Base-by-base conservation (phyloP, 2,888 invertebrate genomes). In the Gnatocerus cornutus region DNA sequence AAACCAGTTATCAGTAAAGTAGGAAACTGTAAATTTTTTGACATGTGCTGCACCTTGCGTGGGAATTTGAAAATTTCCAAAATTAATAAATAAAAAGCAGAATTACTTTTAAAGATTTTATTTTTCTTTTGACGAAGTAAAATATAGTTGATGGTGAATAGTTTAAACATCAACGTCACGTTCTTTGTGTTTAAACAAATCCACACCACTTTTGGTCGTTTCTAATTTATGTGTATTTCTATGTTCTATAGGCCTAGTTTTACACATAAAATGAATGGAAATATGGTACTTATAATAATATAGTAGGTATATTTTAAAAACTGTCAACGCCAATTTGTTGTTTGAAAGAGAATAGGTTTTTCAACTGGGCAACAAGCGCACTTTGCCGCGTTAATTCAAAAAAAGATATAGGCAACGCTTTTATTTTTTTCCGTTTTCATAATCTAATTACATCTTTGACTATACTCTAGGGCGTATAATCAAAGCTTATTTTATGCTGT, bases 401-500 rank as follows among this genome's bases (percentile, higher is more conserved):
- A n/a, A 21, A 61, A 67, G 59, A 61, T 64, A 52, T 66, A 58
- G 58, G 58, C 66, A 58, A 66, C 58, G 50, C 41, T 58, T 48
- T 53, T 41, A 55, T 45, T 65, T 46, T 66, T 13, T 48, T 58
- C 45, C 16, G 10, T 37, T 65, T 62, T 62, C 50, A 37, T 33
- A 50, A 64, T 53, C 46, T 64, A 52, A 66, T 9, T 39, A 48
- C 10, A 3, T 45, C 53, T 68, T 68, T 62, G 62, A 68, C 53
- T 53, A 53, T 68, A 61, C 52, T 68, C 52, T 59, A 68, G 48
- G 63, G 63, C 66, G 64, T 71, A 64, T 71, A 64, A 64, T 64
- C 64, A 69, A 64, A 69, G 63, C 63, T 61, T 66, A 58, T 58
- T 56, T 58, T 63, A 30, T 71, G 71, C 69, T 68, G 62, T 73